Conservation (phyloP, 1,140 invertebrate species). For the Helicoverpa armigera region DNA sequence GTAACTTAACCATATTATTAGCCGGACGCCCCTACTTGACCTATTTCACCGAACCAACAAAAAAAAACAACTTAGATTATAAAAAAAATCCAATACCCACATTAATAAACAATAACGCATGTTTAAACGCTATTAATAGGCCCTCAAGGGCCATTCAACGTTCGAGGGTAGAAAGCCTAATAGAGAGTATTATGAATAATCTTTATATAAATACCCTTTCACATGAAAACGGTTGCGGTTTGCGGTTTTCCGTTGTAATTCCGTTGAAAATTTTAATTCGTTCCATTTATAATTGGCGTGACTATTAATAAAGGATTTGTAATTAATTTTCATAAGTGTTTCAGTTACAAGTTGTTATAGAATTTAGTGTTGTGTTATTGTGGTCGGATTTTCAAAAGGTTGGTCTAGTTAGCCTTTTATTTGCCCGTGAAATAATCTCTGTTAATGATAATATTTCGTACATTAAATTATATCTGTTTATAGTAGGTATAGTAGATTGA, state of each 20-base stretch:
- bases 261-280: conserved; percentile 26
- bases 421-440: too few species aligned
- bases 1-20: too few species aligned
- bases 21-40: too few species aligned
- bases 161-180: neutral
- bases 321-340: conserved; percentile 33
- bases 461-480: too few species aligned
- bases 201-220: conserved; percentile 6
- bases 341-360: neutral
- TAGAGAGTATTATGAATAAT: conserved; percentile 39
- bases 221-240: conserved; percentile 18
- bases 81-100: too few species aligned
- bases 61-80: neutral
- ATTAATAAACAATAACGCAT: conserved; percentile 14
- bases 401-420: neutral
- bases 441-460: too few species aligned
- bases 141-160: neutral
- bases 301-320: conserved; percentile 10
- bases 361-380: neutral
- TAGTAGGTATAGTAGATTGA: too few species aligned
- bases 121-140: conserved; percentile 14
- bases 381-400: too few species aligned
- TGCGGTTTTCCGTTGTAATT: conserved; percentile 28
- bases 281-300: conserved; percentile 22
- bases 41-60: neutral